Conservation (phyloP, 2,888 invertebrate genomes). For the Acleris sparsana region DNA sequence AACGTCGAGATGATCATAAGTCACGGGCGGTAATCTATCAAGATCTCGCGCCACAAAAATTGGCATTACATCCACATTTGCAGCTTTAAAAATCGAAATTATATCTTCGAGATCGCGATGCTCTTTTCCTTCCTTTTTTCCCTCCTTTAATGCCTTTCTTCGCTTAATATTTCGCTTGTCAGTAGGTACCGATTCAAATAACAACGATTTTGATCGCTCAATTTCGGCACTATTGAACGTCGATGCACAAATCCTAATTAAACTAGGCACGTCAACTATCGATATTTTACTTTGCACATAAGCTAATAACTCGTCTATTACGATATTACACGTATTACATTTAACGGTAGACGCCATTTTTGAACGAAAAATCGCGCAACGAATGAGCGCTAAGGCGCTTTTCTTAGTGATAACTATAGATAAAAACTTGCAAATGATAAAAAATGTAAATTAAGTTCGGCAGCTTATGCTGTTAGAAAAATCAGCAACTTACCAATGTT, state of each 20-base stretch:
- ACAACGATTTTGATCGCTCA: neutral
- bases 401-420: no score
- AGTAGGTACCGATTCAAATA: constrained; percentile 9
- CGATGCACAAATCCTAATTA: constrained; percentile 4
- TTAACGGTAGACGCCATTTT: no score
- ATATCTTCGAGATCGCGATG: constrained; percentile 2
- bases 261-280: constrained; percentile 5
- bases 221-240: constrained; percentile 9
- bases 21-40: no score
- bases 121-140: constrained; percentile 11
- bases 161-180: neutral
- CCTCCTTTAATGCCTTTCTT: no score
- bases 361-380: no score
- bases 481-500: no score
- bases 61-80: neutral
- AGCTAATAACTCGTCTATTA: constrained; percentile 23
- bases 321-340: no score
- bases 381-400: no score
- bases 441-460: no score
- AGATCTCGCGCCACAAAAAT: neutral
- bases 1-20: no score
- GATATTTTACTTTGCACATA: constrained; percentile 21
- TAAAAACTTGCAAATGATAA: no score
- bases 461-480: no score
- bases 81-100: neutral